These are phyloP conservation scores for Tetragonisca angustula DNA, from an alignment of 2,888 invertebrate species.

Conservation along the genomic window DNA sequence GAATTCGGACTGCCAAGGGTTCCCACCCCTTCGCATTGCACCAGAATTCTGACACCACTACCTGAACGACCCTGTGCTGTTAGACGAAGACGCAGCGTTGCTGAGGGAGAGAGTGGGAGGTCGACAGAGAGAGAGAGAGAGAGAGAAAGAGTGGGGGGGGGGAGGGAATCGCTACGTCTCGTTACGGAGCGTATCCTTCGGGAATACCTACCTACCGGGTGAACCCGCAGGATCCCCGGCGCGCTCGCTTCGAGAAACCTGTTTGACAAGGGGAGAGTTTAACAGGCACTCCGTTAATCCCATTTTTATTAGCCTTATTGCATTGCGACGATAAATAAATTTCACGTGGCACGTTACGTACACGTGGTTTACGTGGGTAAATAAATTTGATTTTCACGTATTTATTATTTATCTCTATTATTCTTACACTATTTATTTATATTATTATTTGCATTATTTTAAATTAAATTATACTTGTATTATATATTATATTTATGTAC, in stretches of 20 bases:
- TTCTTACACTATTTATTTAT: too few relatives aligned
- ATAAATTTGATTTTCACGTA: not conserved
- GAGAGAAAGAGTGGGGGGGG: too few relatives aligned
- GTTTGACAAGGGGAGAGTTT: slow-evolving; percentile 4
- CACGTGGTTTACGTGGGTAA: too few relatives aligned
- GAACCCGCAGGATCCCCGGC: slow-evolving; percentile 8
- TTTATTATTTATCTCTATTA: too few relatives aligned
- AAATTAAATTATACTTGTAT: too few relatives aligned
- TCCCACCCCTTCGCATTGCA: slow-evolving; percentile 78
- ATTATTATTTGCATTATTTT: too few relatives aligned
- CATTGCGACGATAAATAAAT: not conserved
- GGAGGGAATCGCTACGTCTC: slow-evolving; percentile 54
- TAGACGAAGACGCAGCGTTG: not conserved
- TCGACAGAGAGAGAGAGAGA: slow-evolving; percentile 17
- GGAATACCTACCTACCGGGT: slow-evolving; percentile 70
- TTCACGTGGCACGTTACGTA: not conserved
- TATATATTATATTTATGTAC: too few relatives aligned
- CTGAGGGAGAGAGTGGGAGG: slow-evolving; percentile 12
- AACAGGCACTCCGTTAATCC: not conserved
- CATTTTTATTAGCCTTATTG: not conserved
- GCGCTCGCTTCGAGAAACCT: slow-evolving; percentile 3
- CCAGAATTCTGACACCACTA: slow-evolving; percentile 72
- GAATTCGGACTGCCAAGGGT: slow-evolving; percentile 78
- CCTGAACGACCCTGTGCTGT: slow-evolving; percentile 55
- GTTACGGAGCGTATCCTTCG: slow-evolving; percentile 68